These are phyloP conservation scores for Drosophila sucinea DNA, from an alignment of 1,140 invertebrate genomes.

Conservation along the genomic window DNA sequence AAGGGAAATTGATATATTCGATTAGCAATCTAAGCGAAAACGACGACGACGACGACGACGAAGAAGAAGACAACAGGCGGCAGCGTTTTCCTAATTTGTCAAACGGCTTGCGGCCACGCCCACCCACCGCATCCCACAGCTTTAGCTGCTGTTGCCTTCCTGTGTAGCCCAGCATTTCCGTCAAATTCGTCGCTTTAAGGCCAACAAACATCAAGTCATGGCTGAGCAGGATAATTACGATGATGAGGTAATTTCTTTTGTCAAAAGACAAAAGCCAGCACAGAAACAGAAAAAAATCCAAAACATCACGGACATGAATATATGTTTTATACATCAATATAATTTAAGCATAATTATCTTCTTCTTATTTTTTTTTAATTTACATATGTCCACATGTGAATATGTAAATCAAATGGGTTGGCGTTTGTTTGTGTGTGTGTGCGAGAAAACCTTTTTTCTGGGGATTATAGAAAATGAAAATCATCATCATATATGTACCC, in stretches of 20 bases:
- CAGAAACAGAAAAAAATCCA: slow-evolving; percentile 9
- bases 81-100: slow-evolving; percentile 56
- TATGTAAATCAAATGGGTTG: neutral
- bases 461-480: neutral
- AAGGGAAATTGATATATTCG: slow-evolving; percentile 72
- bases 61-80: slow-evolving; percentile 38
- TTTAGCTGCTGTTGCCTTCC: neutral
- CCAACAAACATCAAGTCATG: slow-evolving; percentile 69
- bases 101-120: slow-evolving; percentile 31
- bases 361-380: neutral
- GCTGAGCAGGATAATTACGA: slow-evolving; percentile 82
- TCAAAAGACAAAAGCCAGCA: slow-evolving; percentile 21
- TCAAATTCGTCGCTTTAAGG: slow-evolving; percentile 56
- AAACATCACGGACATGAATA: slow-evolving; percentile 39
- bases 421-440: neutral
- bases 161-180: slow-evolving; percentile 25
- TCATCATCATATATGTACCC: neutral
- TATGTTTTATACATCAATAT: slow-evolving; percentile 70
- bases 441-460: neutral
- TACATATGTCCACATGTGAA: neutral
- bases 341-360: neutral
- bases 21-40: slow-evolving; percentile 56
- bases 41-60: slow-evolving; percentile 4
- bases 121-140: neutral
- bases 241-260: slow-evolving; percentile 81